These are phyloP conservation scores for Alosa alosa DNA, from an alignment of 2,113 vertebrate species.

Conservation along the genomic window DNA sequence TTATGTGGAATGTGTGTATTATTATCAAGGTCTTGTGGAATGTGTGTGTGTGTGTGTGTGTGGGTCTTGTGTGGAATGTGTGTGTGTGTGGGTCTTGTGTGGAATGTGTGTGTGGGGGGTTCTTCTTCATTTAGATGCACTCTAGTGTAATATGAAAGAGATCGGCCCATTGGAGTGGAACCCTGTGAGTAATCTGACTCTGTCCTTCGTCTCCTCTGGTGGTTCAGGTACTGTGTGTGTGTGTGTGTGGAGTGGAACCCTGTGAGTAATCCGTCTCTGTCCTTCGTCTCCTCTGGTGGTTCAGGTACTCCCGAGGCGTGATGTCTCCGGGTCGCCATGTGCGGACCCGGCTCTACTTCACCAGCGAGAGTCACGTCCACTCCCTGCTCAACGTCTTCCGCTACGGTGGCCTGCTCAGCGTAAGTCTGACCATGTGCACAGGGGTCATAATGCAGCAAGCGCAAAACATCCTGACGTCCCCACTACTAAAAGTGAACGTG, in stretches of 20 bases:
- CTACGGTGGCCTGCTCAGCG: slow-evolving; percentile 91
- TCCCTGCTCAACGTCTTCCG: slow-evolving; percentile 95
- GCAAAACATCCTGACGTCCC: not conserved
- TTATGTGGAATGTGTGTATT: no score
- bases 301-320: slow-evolving; percentile 93
- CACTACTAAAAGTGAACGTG: not conserved
- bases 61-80: no score
- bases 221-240: slow-evolving; percentile 88
- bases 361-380: slow-evolving; percentile 96
- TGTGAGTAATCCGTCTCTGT: slow-evolving; percentile 45
- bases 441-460: not conserved
- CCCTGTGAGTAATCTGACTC: no score
- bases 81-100: no score
- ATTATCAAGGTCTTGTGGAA: no score
- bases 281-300: slow-evolving; percentile 45
- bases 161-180: no score
- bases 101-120: no score
- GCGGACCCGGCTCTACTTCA: slow-evolving; percentile 94
- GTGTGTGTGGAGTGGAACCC: no score
- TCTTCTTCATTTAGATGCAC: no score
- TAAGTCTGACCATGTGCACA: slow-evolving; percentile 58
- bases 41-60: no score
- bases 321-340: slow-evolving; percentile 95
- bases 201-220: no score
- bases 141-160: no score